A percentile compares a stretch with the other conserved stretches of the same genome.
Evolutionary conservation across 2,888 invertebrate species (phyloP).

Genomic region (Eilema depressum): DNA sequence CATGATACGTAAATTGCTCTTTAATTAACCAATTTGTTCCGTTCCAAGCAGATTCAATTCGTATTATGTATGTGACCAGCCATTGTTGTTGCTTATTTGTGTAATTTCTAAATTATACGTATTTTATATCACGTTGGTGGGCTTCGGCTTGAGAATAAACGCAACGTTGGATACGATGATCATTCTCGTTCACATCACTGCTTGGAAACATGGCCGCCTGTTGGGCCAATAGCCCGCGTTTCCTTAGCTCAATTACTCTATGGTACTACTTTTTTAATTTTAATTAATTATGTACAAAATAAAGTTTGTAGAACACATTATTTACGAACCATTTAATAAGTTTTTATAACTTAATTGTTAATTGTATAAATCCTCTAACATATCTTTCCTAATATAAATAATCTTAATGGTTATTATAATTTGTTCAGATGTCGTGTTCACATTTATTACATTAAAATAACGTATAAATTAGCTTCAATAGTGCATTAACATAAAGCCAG

Average conservation of each 20-base stretch:
- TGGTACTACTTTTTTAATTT: constrained; percentile 1
- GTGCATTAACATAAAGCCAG: constrained; percentile 55
- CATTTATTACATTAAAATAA: constrained; percentile 44
- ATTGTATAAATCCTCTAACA: constrained; percentile 6
- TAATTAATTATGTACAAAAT: constrained; percentile 1
- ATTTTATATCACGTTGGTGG: constrained; percentile 41
- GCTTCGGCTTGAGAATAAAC: constrained; percentile 32
- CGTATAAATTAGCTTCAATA: constrained; percentile 50
- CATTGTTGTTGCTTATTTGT: constrained; percentile 59
- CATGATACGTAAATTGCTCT: constrained; percentile 75
- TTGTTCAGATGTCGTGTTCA: constrained; percentile 40
- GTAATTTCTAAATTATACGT: constrained; percentile 57
- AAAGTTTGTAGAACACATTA: neutral
- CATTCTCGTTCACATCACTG: constrained; percentile 35
- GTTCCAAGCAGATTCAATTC: constrained; percentile 68
- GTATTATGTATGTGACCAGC: constrained; percentile 54
- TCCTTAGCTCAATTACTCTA: constrained; percentile 7
- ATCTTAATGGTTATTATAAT: constrained; percentile 30
- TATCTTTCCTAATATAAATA: constrained; percentile 17
- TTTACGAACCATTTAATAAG: constrained; percentile 1
- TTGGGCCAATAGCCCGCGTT: constrained; percentile 10
- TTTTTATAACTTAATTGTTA: neutral
- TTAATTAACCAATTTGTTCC: constrained; percentile 81
- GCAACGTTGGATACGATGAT: constrained; percentile 25
- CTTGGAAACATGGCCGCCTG: constrained; percentile 22